Base-by-base conservation (phyloP, 2,113 vertebrate genomes). In the Eptatretus burgeri region DNA sequence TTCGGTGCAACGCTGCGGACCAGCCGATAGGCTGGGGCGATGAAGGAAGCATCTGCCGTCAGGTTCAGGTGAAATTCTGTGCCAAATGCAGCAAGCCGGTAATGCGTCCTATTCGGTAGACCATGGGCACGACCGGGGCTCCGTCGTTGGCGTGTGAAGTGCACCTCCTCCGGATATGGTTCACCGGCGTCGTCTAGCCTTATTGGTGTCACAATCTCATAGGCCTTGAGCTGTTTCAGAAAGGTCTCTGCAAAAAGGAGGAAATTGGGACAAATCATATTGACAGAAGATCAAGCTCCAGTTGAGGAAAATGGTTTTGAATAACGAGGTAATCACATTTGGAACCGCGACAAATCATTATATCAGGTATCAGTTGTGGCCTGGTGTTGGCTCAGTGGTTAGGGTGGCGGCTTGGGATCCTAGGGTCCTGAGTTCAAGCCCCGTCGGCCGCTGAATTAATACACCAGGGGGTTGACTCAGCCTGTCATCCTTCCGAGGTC, bases 171-270 rank as follows among this genome's bases (percentile, higher is more conserved):
- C 71, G 17, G 66, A 13, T 71, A 73, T 68, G 74, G 75, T 1
- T 84, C 82, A 68, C 93, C 84, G 8, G 71, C 77, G 64, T 88
- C 85, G 64, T 88, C 89, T 63, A 91, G 87, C 66, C 88, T 83
- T 67, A 89, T 82, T 63, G 94, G 74, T 66, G 86, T 78, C 49
- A 78, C 69, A n/a, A 86, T 87, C 62, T 79, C 84, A 72, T 86
- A 66, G 70, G 94, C 83, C 72, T 96, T 85, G 9, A 17, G 20
- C n/a, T 60, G 56, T n/a, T 2, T 20, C 56, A 20, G 56, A 20
- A 60, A 60, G 56, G 56, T 60, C 56, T n/a, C 56, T n/a, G 20
- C 20, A 20, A 20, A 60, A n/a, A 13, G 20, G n/a, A 20, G n/a
- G 11, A n/a, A 60, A 60, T 17, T n/a, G 11, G 56, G 56, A 13